Base-by-base conservation (phyloP, 2,888 invertebrate genomes). In the Pheosia tremula region DNA sequence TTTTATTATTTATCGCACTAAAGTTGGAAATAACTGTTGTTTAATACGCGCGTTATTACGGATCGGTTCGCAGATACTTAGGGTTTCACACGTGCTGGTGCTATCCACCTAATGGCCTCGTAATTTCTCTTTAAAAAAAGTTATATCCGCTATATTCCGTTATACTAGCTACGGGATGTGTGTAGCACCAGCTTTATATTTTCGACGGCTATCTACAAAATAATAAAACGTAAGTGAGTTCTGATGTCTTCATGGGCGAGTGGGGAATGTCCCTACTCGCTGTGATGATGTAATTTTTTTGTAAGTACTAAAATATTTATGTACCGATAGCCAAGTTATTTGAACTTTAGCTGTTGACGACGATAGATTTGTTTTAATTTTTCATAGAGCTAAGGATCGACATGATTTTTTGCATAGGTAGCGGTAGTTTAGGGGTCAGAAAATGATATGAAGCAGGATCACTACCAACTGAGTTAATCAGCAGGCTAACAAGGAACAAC, bases 1-100 rank as follows among this genome's bases (percentile, higher is more conserved):
- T 53, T 53, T 74, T 71, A 60, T 78, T 75, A 78, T 76, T 82
- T 77, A 80, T 77, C 7, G 74, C 75, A 74, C 74, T 77, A 73
- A 72, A 74, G 68, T 71, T 64, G 59, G 68, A 74, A 73, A 74
- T 78, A 78, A 77, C 75, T 71, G 79, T 68, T 67, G 74, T 74
- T 75, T 76, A 75, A 73, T 75, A 67, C 63, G 67, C 61, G 69
- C 59, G 66, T 64, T 66, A 68, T 68, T 60, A 71, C 62, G 60
- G 62, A 10, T 60, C 38, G 59, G 61, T 72, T 68, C 59, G 59
- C 62, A 63, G 60, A 60, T 61, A 61, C 62, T 68, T 52, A 68
- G 56, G 58, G 58, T 68, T 63, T 61, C 65, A 69, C 64, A 61
- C 71, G 59, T 53, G 43, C 37, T 63, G 6, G 57, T 8, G 57